Evolutionary conservation across 30 jellyfish, hydroid and myxozoan genomes (phyloP).

Genomic region (Mastigias papua): DNA sequence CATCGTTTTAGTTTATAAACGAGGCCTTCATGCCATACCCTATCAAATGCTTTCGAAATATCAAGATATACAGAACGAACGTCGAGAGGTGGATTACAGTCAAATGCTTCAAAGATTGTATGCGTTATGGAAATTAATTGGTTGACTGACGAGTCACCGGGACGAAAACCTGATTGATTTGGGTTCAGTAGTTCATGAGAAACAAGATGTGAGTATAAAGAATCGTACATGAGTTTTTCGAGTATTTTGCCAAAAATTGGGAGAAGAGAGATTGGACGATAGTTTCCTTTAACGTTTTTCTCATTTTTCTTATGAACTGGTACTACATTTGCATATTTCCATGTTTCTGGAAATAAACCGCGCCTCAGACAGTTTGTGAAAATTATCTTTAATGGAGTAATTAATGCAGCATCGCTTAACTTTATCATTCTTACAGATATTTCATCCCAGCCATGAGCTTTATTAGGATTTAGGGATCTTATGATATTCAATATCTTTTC

Average conservation of each 20-base stretch:
- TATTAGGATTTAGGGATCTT: too few species aligned
- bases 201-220: constrained; percentile 68
- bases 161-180: constrained; percentile 69
- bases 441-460: constrained; percentile 83
- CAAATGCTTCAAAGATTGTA: constrained; percentile 45
- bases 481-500: constrained; percentile 61
- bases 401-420: constrained; percentile 61
- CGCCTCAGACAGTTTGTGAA: constrained; percentile 52
- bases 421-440: constrained; percentile 55
- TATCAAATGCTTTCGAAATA: constrained; percentile 60
- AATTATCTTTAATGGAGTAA: constrained; percentile 55
- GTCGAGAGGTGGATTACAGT: constrained; percentile 48
- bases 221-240: constrained; percentile 53
- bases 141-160: constrained; percentile 55
- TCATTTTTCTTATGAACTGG: constrained; percentile 56
- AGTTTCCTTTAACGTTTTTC: constrained; percentile 36
- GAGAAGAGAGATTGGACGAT: constrained; percentile 58
- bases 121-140: constrained; percentile 46
- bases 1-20: constrained; percentile 34
- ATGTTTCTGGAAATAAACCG: constrained; percentile 54
- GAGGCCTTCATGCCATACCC: constrained; percentile 51
- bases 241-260: constrained; percentile 56
- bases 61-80: constrained; percentile 52
- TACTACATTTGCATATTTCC: constrained; percentile 72
- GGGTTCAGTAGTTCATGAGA: constrained; percentile 52